Evolutionary conservation across 2,797 vertebrate species (phyloP).

Genomic region (Uromys caudimaculatus): DNA sequence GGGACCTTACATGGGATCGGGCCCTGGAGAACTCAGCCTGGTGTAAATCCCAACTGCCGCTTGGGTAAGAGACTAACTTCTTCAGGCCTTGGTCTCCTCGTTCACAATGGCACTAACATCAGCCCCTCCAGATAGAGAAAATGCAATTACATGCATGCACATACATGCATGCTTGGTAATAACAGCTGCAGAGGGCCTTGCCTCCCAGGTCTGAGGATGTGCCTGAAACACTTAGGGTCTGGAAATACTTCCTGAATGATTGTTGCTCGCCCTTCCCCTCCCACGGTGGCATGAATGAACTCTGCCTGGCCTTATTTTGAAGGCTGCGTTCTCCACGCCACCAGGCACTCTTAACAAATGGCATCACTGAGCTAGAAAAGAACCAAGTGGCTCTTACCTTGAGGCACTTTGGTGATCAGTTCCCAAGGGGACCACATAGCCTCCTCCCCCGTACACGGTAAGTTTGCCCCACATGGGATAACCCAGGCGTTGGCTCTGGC

Average conservation of each 20-base stretch:
- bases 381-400: slow-evolving; percentile 87
- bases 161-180: too few species aligned
- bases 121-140: background rate
- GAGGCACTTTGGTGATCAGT: slow-evolving; percentile 89
- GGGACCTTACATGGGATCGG: background rate
- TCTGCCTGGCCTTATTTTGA: background rate
- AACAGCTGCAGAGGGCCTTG: background rate
- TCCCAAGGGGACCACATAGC: slow-evolving; percentile 93
- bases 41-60: background rate
- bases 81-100: background rate
- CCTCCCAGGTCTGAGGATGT: background rate
- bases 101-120: background rate
- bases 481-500: slow-evolving; percentile 89
- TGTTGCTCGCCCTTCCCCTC: background rate
- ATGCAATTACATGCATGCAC: background rate
- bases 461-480: slow-evolving; percentile 93
- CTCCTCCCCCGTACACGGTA: slow-evolving; percentile 93
- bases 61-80: background rate
- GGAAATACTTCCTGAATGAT: background rate
- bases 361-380: background rate
- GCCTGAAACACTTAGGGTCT: background rate
- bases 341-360: background rate
- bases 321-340: background rate
- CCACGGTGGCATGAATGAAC: background rate
- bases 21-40: background rate